phyloP scores from a whole-genome alignment of 1,140 invertebrate genomes.

The Bacillus rossius region DNA sequence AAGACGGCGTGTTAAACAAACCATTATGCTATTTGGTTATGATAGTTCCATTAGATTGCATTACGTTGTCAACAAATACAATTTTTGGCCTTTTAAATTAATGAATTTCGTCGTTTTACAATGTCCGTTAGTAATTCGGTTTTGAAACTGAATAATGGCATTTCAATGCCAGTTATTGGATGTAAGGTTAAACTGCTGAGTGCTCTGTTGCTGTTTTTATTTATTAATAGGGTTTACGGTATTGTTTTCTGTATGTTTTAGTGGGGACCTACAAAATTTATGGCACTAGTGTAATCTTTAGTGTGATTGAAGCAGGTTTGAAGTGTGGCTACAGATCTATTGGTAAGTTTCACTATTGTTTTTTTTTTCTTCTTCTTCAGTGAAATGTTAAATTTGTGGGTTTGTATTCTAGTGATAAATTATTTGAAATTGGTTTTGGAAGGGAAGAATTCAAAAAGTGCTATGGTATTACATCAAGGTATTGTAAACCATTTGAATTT shows the following conservation, averaged over 20 bases:
- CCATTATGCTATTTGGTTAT: neutral
- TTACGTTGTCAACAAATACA: neutral
- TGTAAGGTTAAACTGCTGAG: slow-evolving; percentile 28
- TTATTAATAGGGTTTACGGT: slow-evolving; percentile 5
- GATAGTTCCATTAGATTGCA: neutral
- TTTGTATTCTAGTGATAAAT: neutral
- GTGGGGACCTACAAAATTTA: slow-evolving; percentile 49
- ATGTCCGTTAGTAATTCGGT: neutral
- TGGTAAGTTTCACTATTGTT: slow-evolving; percentile 40
- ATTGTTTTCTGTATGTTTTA: slow-evolving; percentile 32
- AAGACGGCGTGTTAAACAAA: neutral
- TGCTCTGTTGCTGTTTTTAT: slow-evolving; percentile 15
- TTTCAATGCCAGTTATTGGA: slow-evolving; percentile 37
- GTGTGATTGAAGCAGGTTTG: slow-evolving; percentile 47
- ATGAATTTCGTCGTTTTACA: neutral
- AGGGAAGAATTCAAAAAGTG: neutral
- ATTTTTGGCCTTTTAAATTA: neutral
- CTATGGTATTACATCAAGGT: slow-evolving; percentile 17
- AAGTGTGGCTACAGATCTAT: slow-evolving; percentile 51
- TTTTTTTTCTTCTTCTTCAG: neutral
- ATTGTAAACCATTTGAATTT: no score
- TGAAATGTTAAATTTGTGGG: slow-evolving; percentile 1
- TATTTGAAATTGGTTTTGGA: neutral
- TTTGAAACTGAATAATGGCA: slow-evolving; percentile 20
- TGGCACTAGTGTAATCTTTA: slow-evolving; percentile 39